These are phyloP conservation scores for Cecidostiba fungosa DNA, from an alignment of 2,888 invertebrate species.

Conservation along the genomic window DNA sequence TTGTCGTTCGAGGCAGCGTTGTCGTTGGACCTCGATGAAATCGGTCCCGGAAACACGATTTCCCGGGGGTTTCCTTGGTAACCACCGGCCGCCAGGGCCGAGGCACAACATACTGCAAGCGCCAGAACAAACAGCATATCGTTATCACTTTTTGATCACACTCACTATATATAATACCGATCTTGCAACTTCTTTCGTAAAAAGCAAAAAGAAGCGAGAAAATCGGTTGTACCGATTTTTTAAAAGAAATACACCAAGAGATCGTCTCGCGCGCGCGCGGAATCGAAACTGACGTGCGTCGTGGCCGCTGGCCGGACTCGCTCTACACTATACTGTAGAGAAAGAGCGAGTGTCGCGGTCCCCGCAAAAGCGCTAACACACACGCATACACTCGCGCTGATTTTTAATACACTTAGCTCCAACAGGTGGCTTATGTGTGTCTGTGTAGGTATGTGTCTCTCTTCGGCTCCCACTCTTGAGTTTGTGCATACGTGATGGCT, in stretches of 20 bases:
- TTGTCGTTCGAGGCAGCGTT: background rate
- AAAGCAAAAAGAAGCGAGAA: background rate
- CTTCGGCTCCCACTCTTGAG: conserved; percentile 3
- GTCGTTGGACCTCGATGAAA: background rate
- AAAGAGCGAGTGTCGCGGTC: background rate
- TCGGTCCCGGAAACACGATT: conserved; percentile 46
- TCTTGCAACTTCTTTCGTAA: background rate
- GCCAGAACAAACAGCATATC: background rate
- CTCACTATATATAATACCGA: background rate
- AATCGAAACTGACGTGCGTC: background rate
- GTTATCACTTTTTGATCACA: background rate
- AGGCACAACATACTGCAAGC: background rate
- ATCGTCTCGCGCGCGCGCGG: background rate
- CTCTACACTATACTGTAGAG: background rate
- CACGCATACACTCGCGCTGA: background rate
- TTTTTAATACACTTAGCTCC: background rate
- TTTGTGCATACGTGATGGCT: background rate
- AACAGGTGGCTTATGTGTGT: background rate
- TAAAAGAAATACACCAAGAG: background rate
- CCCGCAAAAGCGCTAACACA: background rate
- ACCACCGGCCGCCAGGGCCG: background rate
- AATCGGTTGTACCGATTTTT: background rate
- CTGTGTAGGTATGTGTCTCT: background rate
- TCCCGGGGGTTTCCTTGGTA: conserved; percentile 27
- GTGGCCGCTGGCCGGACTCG: conserved; percentile 1